phyloP scores from a whole-genome alignment of 1,140 invertebrate species.

The Diabrotica undecimpunctata region DNA sequence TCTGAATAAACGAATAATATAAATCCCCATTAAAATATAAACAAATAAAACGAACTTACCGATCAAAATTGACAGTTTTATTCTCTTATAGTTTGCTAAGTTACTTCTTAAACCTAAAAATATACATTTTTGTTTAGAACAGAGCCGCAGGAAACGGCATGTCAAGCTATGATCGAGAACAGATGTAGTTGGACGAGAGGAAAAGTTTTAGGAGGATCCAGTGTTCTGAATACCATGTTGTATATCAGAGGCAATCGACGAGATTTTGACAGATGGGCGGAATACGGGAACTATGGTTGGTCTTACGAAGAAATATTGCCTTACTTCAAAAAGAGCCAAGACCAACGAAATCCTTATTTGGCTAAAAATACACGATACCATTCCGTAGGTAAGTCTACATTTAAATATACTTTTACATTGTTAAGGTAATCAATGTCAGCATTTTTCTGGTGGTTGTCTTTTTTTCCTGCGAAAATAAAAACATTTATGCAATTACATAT shows the following conservation, averaged over 20 bases:
- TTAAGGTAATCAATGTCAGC: too few species aligned
- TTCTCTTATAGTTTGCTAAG: too few species aligned
- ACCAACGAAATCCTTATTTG: constrained; percentile 78
- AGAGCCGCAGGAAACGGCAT: constrained; percentile 78
- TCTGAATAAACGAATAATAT: too few species aligned
- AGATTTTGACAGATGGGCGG: constrained; percentile 87
- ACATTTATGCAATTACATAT: not conserved
- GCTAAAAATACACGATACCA: constrained; percentile 69
- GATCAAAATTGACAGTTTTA: too few species aligned
- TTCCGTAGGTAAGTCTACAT: constrained; percentile 54
- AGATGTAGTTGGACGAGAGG: constrained; percentile 82
- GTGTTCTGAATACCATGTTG: constrained; percentile 84
- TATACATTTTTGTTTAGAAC: constrained; percentile 57
- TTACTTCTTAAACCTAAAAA: not conserved
- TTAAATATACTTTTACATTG: not conserved
- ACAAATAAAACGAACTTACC: too few species aligned
- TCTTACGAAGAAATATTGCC: constrained; percentile 80
- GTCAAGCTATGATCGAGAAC: constrained; percentile 76
- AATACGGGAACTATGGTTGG: constrained; percentile 85
- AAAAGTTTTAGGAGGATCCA: constrained; percentile 83
- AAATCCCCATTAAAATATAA: too few species aligned
- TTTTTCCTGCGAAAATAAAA: not conserved
- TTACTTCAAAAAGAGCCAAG: constrained; percentile 85
- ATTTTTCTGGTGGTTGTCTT: too few species aligned
- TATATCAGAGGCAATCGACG: constrained; percentile 86